phyloP scores from a whole-genome alignment of 2,113 vertebrate species.

The Notothenia coriiceps region DNA sequence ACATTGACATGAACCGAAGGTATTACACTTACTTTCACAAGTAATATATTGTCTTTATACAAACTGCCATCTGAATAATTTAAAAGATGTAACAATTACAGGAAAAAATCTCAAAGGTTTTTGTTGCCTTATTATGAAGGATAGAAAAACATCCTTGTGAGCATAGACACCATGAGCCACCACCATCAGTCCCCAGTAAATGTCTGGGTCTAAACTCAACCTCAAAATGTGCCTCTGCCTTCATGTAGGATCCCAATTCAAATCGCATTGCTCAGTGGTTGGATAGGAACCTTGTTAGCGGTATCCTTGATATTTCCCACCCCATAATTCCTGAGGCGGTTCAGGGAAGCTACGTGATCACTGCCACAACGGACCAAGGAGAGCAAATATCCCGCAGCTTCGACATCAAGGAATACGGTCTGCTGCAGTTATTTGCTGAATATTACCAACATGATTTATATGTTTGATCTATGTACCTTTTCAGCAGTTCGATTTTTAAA shows the following conservation, averaged over 20 bases:
- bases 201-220: not conserved
- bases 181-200: not conserved
- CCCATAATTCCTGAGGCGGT: constrained; percentile 70
- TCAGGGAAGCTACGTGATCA: constrained; percentile 75
- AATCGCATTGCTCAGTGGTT: constrained; percentile 85
- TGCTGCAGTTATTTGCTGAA: not conserved
- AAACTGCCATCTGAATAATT: not conserved
- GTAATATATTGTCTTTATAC: not conserved
- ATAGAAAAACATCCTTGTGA: not conserved
- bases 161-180: not conserved
- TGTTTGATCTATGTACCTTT: not conserved
- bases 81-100: not conserved
- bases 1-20: not conserved
- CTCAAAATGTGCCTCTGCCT: not conserved
- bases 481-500: not conserved
- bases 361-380: constrained; percentile 54
- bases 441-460: not conserved
- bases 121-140: not conserved
- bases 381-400: constrained; percentile 64
- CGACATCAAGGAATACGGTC: constrained; percentile 83
- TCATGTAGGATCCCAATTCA: constrained; percentile 75
- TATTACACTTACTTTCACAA: not conserved
- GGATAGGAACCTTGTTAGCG: constrained; percentile 47
- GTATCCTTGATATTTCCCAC: constrained; percentile 81
- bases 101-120: too few relatives aligned